Percentiles rank a stretch among this genome's conserved stretches.
Evolutionary conservation across 2,888 invertebrate genomes (phyloP).

Genomic region (Callosobruchus maculatus): DNA sequence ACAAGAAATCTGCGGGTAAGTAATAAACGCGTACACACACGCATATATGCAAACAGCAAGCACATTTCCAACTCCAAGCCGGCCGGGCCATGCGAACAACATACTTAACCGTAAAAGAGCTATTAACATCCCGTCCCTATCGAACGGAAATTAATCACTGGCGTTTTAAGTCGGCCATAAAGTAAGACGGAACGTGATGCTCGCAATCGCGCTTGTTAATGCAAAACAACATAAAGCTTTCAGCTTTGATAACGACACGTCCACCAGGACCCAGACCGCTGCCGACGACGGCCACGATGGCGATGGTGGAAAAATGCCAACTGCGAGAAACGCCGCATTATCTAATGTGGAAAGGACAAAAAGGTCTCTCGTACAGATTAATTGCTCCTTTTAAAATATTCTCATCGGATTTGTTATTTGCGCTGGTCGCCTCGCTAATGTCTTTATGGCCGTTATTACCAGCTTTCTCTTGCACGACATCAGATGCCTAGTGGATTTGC

Average conservation of each 20-base stretch:
- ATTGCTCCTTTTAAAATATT: constrained; percentile 24
- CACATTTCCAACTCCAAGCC: no score
- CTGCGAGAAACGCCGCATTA: background rate
- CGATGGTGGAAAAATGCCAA: background rate
- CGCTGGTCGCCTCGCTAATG: background rate
- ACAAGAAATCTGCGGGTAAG: background rate
- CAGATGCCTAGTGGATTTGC: background rate
- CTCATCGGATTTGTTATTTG: background rate
- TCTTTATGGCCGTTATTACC: background rate
- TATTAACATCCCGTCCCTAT: constrained; percentile 45
- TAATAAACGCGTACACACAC: background rate
- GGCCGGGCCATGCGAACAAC: constrained; percentile 31
- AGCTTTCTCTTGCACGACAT: background rate
- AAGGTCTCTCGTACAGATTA: constrained; percentile 22
- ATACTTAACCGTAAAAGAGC: constrained; percentile 44
- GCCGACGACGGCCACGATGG: no score
- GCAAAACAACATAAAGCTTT: constrained; percentile 49
- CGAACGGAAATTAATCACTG: constrained; percentile 42
- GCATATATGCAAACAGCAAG: no score
- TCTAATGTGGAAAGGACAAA: constrained; percentile 10
- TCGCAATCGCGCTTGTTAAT: constrained; percentile 43
- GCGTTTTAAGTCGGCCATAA: constrained; percentile 38
- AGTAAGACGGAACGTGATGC: constrained; percentile 41
- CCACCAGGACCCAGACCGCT: background rate
- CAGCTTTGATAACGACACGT: constrained; percentile 35